phyloP scores from a whole-genome alignment of 2,888 invertebrate genomes.

The Phaonia tiefii region DNA sequence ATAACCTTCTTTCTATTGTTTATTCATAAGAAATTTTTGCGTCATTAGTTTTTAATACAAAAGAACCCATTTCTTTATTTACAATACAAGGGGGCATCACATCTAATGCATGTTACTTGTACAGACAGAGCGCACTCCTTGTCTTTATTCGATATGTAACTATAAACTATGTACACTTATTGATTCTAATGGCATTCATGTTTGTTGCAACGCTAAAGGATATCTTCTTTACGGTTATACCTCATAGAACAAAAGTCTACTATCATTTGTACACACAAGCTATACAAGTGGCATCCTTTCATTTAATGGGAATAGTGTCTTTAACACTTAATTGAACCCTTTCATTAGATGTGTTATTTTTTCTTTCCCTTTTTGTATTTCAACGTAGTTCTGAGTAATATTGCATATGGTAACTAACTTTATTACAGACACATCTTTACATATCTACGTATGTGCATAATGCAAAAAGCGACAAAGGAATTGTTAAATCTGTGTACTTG shows the following conservation, averaged over 20 bases:
- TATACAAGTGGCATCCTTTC: conserved; percentile 35
- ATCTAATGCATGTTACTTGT: no score
- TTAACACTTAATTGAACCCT: conserved; percentile 70
- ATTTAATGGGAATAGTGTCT: conserved; percentile 60
- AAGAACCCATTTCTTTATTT: conserved; percentile 29
- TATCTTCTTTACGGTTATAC: conserved; percentile 49
- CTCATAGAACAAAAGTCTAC: conserved; percentile 19
- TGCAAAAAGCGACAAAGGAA: conserved; percentile 9
- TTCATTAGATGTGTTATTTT: conserved; percentile 58
- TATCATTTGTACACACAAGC: neutral
- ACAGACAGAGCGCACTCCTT: no score
- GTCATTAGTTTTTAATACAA: conserved; percentile 59
- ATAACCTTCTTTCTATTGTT: no score
- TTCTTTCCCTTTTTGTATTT: conserved; percentile 37
- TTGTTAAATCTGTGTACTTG: neutral
- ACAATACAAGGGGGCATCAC: no score
- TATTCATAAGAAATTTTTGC: no score
- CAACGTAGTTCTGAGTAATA: conserved; percentile 57
- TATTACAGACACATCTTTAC: neutral
- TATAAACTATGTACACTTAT: no score
- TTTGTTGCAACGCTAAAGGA: conserved; percentile 11
- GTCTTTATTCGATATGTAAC: no score
- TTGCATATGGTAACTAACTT: conserved; percentile 41
- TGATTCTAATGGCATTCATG: neutral
- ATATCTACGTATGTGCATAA: neutral